Conservation (phyloP, 1,140 invertebrate genomes). For the Zaprionus tsacasi region DNA sequence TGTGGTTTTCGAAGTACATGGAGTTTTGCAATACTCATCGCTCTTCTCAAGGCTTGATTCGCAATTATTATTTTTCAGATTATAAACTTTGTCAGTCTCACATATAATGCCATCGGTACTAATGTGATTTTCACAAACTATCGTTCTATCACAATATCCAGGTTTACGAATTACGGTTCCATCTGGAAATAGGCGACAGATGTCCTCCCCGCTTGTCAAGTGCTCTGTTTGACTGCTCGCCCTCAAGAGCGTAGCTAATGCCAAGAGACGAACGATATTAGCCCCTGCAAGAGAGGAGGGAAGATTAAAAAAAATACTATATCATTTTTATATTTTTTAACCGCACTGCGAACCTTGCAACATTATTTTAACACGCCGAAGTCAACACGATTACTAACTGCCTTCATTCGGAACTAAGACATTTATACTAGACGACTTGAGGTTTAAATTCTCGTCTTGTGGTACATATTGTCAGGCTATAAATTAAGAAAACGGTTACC, state of each 20-base stretch:
- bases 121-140: slow-evolving; percentile 45
- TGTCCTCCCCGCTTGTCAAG: slow-evolving; percentile 33
- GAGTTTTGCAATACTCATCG: slow-evolving; percentile 49
- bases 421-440: slow-evolving; percentile 29
- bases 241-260: slow-evolving; percentile 23
- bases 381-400: slow-evolving; percentile 23
- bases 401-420: not conserved
- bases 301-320: not conserved
- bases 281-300: not conserved
- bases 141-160: slow-evolving; percentile 50
- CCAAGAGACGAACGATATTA: slow-evolving; percentile 15
- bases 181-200: slow-evolving; percentile 63
- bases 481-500: slow-evolving; percentile 60
- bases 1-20: slow-evolving; percentile 16
- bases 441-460: not conserved
- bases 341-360: slow-evolving; percentile 27
- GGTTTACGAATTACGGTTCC: slow-evolving; percentile 57
- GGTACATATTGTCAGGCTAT: slow-evolving; percentile 32
- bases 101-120: slow-evolving; percentile 19
- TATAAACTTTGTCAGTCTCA: slow-evolving; percentile 8
- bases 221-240: slow-evolving; percentile 51
- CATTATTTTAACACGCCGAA: not conserved
- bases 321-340: not conserved
- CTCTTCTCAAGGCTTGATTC: not conserved
- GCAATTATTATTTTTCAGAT: slow-evolving; percentile 12